Base-by-base conservation (phyloP, 1,140 invertebrate genomes). In the Ditylenchus dipsaci region DNA sequence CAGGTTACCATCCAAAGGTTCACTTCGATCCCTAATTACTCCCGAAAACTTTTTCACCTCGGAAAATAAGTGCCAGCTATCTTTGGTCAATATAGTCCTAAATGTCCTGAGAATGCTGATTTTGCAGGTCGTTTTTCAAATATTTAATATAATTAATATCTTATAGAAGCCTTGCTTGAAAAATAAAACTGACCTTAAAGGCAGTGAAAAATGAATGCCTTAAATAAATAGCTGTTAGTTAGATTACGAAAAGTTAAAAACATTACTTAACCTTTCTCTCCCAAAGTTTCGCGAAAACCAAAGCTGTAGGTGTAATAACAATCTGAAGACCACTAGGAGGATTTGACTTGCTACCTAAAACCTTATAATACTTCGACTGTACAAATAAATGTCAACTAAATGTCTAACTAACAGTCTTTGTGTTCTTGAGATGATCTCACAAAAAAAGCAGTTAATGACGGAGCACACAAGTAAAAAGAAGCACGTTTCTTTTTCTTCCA, bases 181-280 rank as follows among this genome's bases (percentile, higher is more conserved):
- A 38, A 38, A 38, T 5, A 38, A 38, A 38, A 38, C 33, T 38
- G 11, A 38, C 33, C 33, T 38, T 38, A 70, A 49, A 1, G 68
- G 68, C 21, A 72, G 19, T 19, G 62, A 43, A 60, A 70, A 70
- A 26, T 70, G 21, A 43, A 70, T 69, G 49, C 49, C 68, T 70
- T 21, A 43, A 60, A 69, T 33, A n/a, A n/a, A 5, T 21, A 7
- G 29, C 9, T 7, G 8, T 3, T 43, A 27, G n/a, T 30, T 7
- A 21, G 8, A n/a, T 21, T 33, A 7, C 3, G 29, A 7, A 7
- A 8, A 21, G n/a, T 61, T 61, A n/a, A n/a, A n/a, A n/a, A 7
- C 8, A 7, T 30, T 61, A 7, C 13, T 30, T 5, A 61, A 70
- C 68, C 67, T 27, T 70, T 61, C 1, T 57, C 27, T 19, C 43